Evolutionary conservation across 2,888 invertebrate species (phyloP).

Genomic region (Synergus japonicus): DNA sequence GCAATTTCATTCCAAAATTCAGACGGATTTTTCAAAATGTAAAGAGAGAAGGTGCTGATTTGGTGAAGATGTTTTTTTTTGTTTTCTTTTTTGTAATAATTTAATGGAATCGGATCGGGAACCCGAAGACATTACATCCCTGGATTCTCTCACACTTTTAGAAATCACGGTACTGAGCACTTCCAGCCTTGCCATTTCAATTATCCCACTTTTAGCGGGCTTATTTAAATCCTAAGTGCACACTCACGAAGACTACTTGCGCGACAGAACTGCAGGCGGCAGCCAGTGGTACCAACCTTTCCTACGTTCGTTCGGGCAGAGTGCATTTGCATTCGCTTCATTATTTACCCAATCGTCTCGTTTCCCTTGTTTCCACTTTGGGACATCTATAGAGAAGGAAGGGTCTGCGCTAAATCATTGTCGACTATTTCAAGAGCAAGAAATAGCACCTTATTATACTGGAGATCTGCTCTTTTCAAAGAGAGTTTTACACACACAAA

Average conservation of each 20-base stretch:
- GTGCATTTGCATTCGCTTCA: slow-evolving; percentile 70
- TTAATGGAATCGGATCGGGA: background rate
- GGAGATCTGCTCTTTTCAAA: slow-evolving; percentile 9
- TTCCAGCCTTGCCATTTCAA: slow-evolving; percentile 65
- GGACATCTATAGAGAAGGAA: slow-evolving; percentile 50
- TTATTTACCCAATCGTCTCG: slow-evolving; percentile 69
- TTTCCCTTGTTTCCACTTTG: slow-evolving; percentile 60
- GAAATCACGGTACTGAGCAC: slow-evolving; percentile 53
- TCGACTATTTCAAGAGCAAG: slow-evolving; percentile 25
- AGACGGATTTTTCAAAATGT: background rate
- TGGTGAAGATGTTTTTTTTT: background rate
- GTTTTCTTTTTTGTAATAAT: background rate
- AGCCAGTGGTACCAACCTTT: slow-evolving; percentile 57
- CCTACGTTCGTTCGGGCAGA: slow-evolving; percentile 58
- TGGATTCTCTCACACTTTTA: slow-evolving; percentile 44
- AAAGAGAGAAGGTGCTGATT: background rate
- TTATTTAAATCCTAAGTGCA: slow-evolving; percentile 73
- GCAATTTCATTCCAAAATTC: background rate
- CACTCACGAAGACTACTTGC: slow-evolving; percentile 56
- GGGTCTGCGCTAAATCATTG: slow-evolving; percentile 28
- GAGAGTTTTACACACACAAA: background rate
- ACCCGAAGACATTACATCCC: background rate
- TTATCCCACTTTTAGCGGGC: slow-evolving; percentile 71
- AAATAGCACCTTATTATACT: slow-evolving; percentile 22
- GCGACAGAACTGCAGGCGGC: slow-evolving; percentile 53